phyloP scores from a whole-genome alignment of 1,140 invertebrate genomes.

The Onthophagus taurus region DNA sequence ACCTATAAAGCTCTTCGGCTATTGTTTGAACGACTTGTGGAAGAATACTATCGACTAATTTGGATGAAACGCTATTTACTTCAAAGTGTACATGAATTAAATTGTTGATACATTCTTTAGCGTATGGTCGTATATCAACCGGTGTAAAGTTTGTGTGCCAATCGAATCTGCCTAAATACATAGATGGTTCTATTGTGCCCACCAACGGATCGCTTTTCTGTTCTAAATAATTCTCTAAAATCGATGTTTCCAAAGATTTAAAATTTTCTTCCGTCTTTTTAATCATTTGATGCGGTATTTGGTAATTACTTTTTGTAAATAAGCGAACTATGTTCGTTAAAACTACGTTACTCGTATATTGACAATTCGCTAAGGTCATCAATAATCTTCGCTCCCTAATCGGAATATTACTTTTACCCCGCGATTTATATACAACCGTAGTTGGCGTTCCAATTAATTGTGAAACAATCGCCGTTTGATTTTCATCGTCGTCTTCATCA shows the following conservation, averaged over 20 bases:
- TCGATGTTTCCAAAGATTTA: constrained; percentile 55
- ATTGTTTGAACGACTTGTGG: constrained; percentile 82
- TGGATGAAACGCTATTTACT: constrained; percentile 73
- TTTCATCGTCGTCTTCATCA: constrained; percentile 49
- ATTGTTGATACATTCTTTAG: constrained; percentile 87
- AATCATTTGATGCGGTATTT: constrained; percentile 54
- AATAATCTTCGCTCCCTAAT: constrained; percentile 72
- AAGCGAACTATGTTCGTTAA: constrained; percentile 57
- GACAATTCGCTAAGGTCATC: constrained; percentile 83
- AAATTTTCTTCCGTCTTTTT: constrained; percentile 48
- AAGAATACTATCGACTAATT: constrained; percentile 63
- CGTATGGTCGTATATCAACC: constrained; percentile 74
- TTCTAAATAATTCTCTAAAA: constrained; percentile 79
- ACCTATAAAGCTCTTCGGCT: constrained; percentile 78
- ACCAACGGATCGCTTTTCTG: constrained; percentile 87
- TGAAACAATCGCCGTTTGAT: constrained; percentile 45
- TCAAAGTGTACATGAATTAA: constrained; percentile 88
- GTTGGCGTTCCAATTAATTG: constrained; percentile 54
- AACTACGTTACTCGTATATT: constrained; percentile 66
- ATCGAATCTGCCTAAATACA: constrained; percentile 84
- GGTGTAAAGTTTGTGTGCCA: constrained; percentile 70
- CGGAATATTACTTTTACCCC: constrained; percentile 36
- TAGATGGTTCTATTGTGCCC: constrained; percentile 88
- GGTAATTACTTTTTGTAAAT: constrained; percentile 58
- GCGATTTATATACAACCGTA: constrained; percentile 27